phyloP scores from a whole-genome alignment of 2,797 vertebrate species.

The Oreochromis grahami region DNA sequence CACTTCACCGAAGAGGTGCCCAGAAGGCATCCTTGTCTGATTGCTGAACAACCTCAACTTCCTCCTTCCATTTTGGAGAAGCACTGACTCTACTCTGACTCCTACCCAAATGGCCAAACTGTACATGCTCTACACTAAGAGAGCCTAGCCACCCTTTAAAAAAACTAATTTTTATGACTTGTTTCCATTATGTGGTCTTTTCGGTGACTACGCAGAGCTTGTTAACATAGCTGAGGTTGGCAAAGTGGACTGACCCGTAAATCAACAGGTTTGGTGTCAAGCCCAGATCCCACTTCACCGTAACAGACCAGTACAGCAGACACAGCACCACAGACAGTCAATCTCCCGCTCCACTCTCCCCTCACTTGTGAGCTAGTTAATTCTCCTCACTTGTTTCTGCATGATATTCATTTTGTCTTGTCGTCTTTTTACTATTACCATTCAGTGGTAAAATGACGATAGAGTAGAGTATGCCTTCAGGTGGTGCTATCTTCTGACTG shows the following conservation, averaged over 20 bases:
- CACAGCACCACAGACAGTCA: background rate
- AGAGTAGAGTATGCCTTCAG: background rate
- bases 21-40: background rate
- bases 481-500: background rate
- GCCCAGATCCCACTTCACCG: background rate
- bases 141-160: background rate
- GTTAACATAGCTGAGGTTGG: background rate
- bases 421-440: background rate
- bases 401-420: background rate
- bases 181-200: background rate
- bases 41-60: background rate
- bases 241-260: background rate
- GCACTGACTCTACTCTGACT: background rate
- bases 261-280: background rate
- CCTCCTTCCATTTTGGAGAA: background rate
- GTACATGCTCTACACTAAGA: background rate
- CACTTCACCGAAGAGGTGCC: background rate
- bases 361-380: background rate
- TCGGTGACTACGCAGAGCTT: background rate
- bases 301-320: background rate
- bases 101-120: background rate
- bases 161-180: background rate
- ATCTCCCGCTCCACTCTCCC: background rate
- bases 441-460: background rate
- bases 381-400: background rate